These are phyloP conservation scores for Periplaneta americana DNA, from an alignment of 1,140 invertebrate species.

Conservation along the genomic window DNA sequence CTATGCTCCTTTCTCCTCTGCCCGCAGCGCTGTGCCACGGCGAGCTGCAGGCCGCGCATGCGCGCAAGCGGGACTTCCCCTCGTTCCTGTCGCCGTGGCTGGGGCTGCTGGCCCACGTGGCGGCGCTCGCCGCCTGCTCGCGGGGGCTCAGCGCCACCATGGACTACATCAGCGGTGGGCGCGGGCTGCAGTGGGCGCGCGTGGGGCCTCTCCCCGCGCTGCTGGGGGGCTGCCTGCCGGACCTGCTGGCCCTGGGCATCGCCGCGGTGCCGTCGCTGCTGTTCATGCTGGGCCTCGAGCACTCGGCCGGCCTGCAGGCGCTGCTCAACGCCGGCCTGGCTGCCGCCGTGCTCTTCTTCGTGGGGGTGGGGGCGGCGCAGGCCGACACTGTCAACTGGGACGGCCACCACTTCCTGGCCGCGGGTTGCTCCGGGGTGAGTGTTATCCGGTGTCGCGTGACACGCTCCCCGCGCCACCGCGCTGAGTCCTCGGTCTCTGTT, in stretches of 20 bases:
- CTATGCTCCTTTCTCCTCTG: no score
- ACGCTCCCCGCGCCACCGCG: conserved; percentile 7
- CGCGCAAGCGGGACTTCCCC: conserved; percentile 21
- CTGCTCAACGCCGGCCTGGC: conserved; percentile 31
- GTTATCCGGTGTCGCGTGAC: no score
- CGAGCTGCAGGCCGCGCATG: conserved; percentile 12
- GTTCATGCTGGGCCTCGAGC: conserved; percentile 61
- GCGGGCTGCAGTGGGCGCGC: conserved; percentile 48
- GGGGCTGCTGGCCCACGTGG: conserved; percentile 50
- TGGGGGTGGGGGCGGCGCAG: conserved; percentile 32
- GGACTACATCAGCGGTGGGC: conserved; percentile 55
- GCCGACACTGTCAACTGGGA: conserved; percentile 33
- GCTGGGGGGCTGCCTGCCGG: conserved; percentile 57
- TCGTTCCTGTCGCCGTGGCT: conserved; percentile 54
- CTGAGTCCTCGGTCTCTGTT: conserved; percentile 15
- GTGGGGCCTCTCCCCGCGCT: conserved; percentile 38
- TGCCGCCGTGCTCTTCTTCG: conserved; percentile 33
- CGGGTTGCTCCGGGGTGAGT: not conserved
- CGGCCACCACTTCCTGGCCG: conserved; percentile 22
- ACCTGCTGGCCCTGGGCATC: conserved; percentile 59
- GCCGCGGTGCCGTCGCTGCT: conserved; percentile 57
- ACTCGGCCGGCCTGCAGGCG: not conserved
- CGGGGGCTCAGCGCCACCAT: conserved; percentile 56
- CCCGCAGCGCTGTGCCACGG: not conserved
- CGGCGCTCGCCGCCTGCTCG: conserved; percentile 54